These are phyloP conservation scores for Tiliqua scincoides DNA, from an alignment of 2,113 vertebrate species.

Conservation along the genomic window DNA sequence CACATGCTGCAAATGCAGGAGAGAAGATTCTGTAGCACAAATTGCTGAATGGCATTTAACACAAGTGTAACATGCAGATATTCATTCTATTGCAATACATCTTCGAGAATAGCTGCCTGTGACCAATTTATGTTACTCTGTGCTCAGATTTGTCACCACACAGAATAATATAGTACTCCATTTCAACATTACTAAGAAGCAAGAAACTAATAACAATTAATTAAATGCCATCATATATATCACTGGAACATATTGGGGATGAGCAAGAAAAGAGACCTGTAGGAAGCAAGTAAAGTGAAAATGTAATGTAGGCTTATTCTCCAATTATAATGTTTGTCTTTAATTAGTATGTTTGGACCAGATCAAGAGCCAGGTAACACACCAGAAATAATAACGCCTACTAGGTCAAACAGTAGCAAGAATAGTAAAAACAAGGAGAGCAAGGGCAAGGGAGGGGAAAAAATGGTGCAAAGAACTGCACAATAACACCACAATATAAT, in stretches of 20 bases:
- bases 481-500: too few species aligned
- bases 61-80: constrained; percentile 39
- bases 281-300: not conserved
- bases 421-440: too few species aligned
- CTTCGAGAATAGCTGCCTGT: constrained; percentile 56
- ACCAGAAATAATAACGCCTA: too few species aligned
- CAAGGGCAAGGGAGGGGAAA: too few species aligned
- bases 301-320: too few species aligned
- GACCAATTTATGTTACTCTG: constrained; percentile 57
- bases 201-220: not conserved
- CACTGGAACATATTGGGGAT: fast-evolving
- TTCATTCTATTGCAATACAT: constrained; percentile 45
- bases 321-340: too few species aligned
- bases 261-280: not conserved
- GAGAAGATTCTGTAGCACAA: constrained; percentile 59
- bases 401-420: too few species aligned
- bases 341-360: too few species aligned
- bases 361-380: too few species aligned
- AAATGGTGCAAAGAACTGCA: too few species aligned
- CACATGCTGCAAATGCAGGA: constrained; percentile 52
- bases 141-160: constrained; percentile 33
- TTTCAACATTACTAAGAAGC: not conserved
- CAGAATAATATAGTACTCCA: constrained; percentile 17
- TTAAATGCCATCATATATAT: not conserved
- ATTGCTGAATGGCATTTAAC: constrained; percentile 55